phyloP scores from a whole-genome alignment of 2,888 invertebrate species.

The Andrena praecox region DNA sequence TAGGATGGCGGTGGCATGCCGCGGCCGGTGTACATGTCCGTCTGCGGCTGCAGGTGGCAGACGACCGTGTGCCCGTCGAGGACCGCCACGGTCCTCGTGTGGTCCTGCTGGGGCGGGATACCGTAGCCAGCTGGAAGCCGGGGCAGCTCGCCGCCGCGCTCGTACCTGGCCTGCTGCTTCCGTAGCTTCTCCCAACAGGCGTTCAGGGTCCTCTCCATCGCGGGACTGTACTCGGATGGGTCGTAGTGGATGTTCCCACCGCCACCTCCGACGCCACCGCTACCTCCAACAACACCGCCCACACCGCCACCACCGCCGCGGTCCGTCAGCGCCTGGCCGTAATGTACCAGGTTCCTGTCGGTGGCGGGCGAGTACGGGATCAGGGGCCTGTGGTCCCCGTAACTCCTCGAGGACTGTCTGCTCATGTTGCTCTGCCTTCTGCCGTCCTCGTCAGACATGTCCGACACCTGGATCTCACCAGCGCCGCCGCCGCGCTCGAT shows the following conservation, averaged over 20 bases:
- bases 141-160: slow-evolving; percentile 81
- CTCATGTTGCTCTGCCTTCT: slow-evolving; percentile 91
- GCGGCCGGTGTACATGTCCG: slow-evolving; percentile 86
- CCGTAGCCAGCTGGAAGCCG: slow-evolving; percentile 77
- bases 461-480: slow-evolving; percentile 90
- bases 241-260: slow-evolving; percentile 74
- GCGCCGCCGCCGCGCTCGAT: slow-evolving; percentile 87
- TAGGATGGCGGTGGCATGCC: slow-evolving; percentile 87
- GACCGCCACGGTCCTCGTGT: slow-evolving; percentile 89
- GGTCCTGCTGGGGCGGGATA: slow-evolving; percentile 79
- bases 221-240: slow-evolving; percentile 77
- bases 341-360: slow-evolving; percentile 85
- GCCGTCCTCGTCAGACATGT: slow-evolving; percentile 92
- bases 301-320: slow-evolving; percentile 54
- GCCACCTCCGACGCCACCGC: not conserved
- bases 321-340: slow-evolving; percentile 68
- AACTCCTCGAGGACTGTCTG: slow-evolving; percentile 90
- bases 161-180: slow-evolving; percentile 81
- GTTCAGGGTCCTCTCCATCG: slow-evolving; percentile 80
- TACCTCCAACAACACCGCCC: too few relatives aligned
- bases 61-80: slow-evolving; percentile 94
- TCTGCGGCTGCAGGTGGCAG: slow-evolving; percentile 92
- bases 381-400: slow-evolving; percentile 92
- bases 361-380: slow-evolving; percentile 91
- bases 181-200: slow-evolving; percentile 82